Evolutionary conservation across 2,113 vertebrate genomes (phyloP), one percentile per base, ranked within the genome.

Genomic region (Aptenodytes patagonicus): DNA sequence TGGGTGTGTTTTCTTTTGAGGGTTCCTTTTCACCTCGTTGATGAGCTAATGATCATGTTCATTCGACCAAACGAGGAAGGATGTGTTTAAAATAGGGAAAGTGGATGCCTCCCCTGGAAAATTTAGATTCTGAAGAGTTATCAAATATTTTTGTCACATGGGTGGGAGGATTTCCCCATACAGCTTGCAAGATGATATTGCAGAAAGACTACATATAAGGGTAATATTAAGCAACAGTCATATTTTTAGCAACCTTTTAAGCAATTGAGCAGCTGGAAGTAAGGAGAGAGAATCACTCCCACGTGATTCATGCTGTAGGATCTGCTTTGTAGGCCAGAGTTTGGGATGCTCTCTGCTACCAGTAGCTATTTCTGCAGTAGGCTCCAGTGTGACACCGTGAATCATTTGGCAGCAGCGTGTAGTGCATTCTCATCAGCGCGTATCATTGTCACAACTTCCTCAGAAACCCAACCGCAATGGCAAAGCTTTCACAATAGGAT

Each of bases 231-330:
- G 93, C 75, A 97, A 96, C 34, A 86, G 47, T 64, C 9, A 13
- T 78, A 95, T 95, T 93, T 97, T 96, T 95, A 95, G 95, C 55
- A 83, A 51, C 21, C 13, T 86, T 83, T 90, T 87, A 83, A 89
- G 81, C 76, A 95, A 87, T 26, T 65, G 38, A 93, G 58, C 49
- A 95, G 75, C 62, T 97, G 87, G 78, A 93, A 94, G 20, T 61
- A 72, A 76, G 78, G 29, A 76, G 38, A n/a, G 31, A 85, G 38
- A 60, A 86, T 85, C 75, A 86, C 77, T 87, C 71, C 75, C 75
- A 73, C 11, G 5, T 95, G 95, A 95, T 87, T 93, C 89, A 80
- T 2, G 1, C 36, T 62, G 51, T 75, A 86, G 54, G 44, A 83
- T 90, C 51, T 91, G 70, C 58, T 91, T 92, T 80, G 70, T 89